These are phyloP conservation scores for Drosophila dunni DNA, from an alignment of 1,140 invertebrate species.

Conservation along the genomic window DNA sequence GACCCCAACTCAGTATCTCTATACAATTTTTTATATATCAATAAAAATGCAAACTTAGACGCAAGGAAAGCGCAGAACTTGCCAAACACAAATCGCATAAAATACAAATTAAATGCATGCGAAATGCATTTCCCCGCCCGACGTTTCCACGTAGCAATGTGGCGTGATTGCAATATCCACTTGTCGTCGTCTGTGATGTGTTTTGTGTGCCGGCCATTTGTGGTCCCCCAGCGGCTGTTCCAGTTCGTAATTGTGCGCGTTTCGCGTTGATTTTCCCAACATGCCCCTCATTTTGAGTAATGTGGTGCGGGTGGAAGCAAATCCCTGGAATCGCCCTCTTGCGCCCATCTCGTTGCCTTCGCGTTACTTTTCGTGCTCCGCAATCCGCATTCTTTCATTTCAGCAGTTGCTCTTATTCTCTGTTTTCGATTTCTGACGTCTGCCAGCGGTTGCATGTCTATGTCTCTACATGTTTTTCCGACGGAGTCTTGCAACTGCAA, in stretches of 20 bases:
- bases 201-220: constrained; percentile 61
- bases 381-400: neutral
- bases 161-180: constrained; percentile 1
- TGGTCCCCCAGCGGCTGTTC: constrained; percentile 45
- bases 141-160: neutral
- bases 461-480: constrained; percentile 75
- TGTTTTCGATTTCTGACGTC: neutral
- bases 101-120: constrained; percentile 80
- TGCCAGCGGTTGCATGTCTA: constrained; percentile 57
- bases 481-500: constrained; percentile 39
- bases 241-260: constrained; percentile 66
- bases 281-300: constrained; percentile 33
- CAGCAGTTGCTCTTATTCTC: neutral
- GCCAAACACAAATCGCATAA: constrained; percentile 72
- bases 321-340: constrained; percentile 55
- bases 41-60: constrained; percentile 73
- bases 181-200: constrained; percentile 30
- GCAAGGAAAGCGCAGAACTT: constrained; percentile 4
- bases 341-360: constrained; percentile 15
- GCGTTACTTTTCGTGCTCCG: neutral
- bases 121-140: constrained; percentile 35
- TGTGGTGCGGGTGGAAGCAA: constrained; percentile 26
- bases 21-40: constrained; percentile 55
- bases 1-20: neutral
- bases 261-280: constrained; percentile 49